Conservation (phyloP, 2,888 invertebrate genomes). For the Crematogaster levior region DNA sequence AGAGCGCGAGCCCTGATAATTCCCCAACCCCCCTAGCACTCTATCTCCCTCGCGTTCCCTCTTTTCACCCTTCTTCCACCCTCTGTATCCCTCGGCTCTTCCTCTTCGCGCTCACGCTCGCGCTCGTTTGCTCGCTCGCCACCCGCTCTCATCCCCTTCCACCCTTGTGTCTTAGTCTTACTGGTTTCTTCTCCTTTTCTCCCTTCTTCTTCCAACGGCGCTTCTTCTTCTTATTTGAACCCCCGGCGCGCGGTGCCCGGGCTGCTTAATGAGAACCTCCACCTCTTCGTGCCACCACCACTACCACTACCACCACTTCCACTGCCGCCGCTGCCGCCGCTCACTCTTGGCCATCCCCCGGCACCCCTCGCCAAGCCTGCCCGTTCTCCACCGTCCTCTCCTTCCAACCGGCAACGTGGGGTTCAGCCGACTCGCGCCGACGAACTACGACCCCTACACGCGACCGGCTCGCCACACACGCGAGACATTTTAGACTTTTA, state of each 20-base stretch:
- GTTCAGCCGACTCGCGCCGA: conserved; percentile 73
- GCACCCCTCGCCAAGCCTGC: conserved; percentile 59
- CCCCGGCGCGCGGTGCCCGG: conserved; percentile 83
- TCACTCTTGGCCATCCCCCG: conserved; percentile 63
- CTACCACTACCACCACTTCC: conserved; percentile 65
- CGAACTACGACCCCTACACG: conserved; percentile 74
- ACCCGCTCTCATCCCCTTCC: conserved; percentile 56
- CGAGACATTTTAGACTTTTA: conserved; percentile 85
- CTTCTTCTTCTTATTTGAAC: conserved; percentile 83
- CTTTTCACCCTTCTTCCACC: conserved; percentile 68
- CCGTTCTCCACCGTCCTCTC: conserved; percentile 65
- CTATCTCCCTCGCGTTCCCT: conserved; percentile 63
- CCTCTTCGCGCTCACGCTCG: conserved; percentile 51
- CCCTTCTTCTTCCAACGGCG: conserved; percentile 78
- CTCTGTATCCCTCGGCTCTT: conserved; percentile 61
- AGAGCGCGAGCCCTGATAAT: conserved; percentile 83
- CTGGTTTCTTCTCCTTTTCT: conserved; percentile 79
- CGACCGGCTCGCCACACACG: conserved; percentile 81
- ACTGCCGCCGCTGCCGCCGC: conserved; percentile 57
- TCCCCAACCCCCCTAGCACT: conserved; percentile 78
- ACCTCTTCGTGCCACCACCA: conserved; percentile 77
- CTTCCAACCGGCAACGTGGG: conserved; percentile 71
- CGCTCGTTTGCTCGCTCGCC: conserved; percentile 55
- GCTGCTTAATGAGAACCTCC: conserved; percentile 86
- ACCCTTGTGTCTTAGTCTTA: conserved; percentile 80